Evolutionary conservation across 1,140 invertebrate species (phyloP).

Genomic region (Brachionus koreanus): DNA sequence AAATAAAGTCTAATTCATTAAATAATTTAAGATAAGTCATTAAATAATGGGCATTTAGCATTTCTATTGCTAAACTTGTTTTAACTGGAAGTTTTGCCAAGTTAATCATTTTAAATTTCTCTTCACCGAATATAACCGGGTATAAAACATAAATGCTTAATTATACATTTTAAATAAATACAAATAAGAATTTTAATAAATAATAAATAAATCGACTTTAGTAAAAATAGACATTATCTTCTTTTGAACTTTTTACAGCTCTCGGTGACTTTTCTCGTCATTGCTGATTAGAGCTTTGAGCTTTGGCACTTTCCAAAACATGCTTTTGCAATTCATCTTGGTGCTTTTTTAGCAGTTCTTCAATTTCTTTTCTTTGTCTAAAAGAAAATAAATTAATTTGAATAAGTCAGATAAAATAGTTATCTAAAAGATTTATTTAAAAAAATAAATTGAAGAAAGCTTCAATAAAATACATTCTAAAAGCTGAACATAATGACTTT

Average conservation of each 20-base stretch:
- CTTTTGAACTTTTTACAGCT: neutral
- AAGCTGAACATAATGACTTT: too few relatives aligned
- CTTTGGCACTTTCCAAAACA: neutral
- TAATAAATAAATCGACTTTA: neutral
- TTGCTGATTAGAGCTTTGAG: neutral
- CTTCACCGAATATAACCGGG: neutral
- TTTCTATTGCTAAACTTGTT: neutral
- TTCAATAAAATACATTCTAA: too few relatives aligned
- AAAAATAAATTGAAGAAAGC: too few relatives aligned
- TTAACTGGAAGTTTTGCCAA: neutral
- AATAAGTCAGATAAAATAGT: too few relatives aligned
- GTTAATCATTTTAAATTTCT: neutral
- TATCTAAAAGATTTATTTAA: too few relatives aligned
- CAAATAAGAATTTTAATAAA: neutral
- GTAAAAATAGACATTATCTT: neutral
- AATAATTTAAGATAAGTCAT: neutral
- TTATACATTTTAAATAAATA: neutral
- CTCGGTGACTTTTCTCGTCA: neutral
- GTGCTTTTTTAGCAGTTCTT: neutral
- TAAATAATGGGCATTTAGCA: neutral
- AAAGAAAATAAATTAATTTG: too few relatives aligned
- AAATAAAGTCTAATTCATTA: neutral
- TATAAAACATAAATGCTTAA: neutral
- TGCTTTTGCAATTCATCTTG: conserved; percentile 7
- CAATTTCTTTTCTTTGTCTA: conserved; percentile 12